Evolutionary conservation across 2,888 invertebrate species (phyloP).

Genomic region (Blastobasis adustella): DNA sequence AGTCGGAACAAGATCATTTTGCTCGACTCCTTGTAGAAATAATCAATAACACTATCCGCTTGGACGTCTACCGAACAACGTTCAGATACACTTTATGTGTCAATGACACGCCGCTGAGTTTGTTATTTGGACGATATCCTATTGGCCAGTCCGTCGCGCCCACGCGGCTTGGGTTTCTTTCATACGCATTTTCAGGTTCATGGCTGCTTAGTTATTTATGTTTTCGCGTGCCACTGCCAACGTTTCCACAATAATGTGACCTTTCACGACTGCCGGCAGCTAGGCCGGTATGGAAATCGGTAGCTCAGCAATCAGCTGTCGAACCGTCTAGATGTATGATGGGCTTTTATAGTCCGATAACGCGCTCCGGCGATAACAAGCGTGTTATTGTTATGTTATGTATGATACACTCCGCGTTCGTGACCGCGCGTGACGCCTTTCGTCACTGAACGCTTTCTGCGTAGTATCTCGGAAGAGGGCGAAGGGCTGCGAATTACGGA

Average conservation of each 20-base stretch:
- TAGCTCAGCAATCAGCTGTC: constrained; percentile 8
- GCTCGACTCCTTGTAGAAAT: no score
- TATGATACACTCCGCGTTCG: not conserved
- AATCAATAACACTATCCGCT: no score
- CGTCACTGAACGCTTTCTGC: constrained; percentile 1
- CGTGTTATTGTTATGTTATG: constrained; percentile 25
- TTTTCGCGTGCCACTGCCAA: constrained; percentile 26
- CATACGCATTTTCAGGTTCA: constrained; percentile 38
- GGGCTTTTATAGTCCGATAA: constrained; percentile 3
- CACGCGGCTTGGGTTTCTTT: constrained; percentile 20
- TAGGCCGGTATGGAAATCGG: constrained; percentile 1
- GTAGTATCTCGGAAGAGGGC: constrained; percentile 2
- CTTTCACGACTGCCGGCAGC: constrained; percentile 17
- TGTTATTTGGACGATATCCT: constrained; percentile 3
- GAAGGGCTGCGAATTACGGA: not conserved
- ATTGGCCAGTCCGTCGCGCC: constrained; percentile 2
- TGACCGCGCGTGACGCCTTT: constrained; percentile 17
- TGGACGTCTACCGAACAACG: no score
- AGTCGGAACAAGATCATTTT: no score
- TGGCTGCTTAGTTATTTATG: constrained; percentile 31
- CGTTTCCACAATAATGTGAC: constrained; percentile 22
- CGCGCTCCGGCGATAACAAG: constrained; percentile 7
- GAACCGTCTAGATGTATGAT: constrained; percentile 7
- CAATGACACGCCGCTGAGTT: constrained; percentile 5
- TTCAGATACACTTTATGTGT: not conserved